These are phyloP conservation scores for Thripadectes ignobilis DNA, from an alignment of 2,797 vertebrate genomes.

Conservation along the genomic window DNA sequence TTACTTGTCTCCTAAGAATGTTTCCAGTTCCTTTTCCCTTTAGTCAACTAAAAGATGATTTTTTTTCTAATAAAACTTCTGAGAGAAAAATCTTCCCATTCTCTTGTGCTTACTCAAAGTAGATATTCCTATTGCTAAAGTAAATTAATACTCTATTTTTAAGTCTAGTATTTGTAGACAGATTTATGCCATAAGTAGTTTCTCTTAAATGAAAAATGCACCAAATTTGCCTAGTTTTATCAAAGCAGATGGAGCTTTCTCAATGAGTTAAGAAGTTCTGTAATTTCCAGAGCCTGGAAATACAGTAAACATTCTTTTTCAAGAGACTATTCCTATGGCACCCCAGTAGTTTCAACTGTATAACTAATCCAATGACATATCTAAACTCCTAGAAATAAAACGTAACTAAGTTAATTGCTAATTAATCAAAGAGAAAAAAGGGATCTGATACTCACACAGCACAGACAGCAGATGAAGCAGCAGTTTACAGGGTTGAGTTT, in stretches of 20 bases:
- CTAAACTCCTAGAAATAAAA: neutral
- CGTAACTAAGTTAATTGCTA: neutral
- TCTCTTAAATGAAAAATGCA: neutral
- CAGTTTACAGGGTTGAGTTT: neutral
- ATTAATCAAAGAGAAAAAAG: neutral
- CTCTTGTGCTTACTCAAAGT: neutral
- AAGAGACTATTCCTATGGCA: neutral
- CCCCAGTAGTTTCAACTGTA: neutral
- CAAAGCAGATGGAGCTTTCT: neutral
- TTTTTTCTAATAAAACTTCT: neutral
- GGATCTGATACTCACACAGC: neutral
- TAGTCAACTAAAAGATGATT: neutral
- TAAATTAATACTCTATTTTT: neutral
- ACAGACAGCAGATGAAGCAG: neutral
- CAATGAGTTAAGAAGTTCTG: neutral
- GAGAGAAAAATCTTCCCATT: neutral
- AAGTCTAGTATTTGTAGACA: neutral
- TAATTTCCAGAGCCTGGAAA: neutral
- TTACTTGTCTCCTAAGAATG: neutral
- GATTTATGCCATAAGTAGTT: neutral
- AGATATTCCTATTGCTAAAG: neutral
- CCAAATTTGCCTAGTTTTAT: neutral
- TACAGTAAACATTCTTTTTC: neutral
- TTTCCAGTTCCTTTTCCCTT: neutral
- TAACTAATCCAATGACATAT: neutral